A percentile compares a stretch with the other conserved stretches of the same genome.
Conservation (phyloP, 2,797 vertebrate genomes). For the Hirundo rustica region DNA sequence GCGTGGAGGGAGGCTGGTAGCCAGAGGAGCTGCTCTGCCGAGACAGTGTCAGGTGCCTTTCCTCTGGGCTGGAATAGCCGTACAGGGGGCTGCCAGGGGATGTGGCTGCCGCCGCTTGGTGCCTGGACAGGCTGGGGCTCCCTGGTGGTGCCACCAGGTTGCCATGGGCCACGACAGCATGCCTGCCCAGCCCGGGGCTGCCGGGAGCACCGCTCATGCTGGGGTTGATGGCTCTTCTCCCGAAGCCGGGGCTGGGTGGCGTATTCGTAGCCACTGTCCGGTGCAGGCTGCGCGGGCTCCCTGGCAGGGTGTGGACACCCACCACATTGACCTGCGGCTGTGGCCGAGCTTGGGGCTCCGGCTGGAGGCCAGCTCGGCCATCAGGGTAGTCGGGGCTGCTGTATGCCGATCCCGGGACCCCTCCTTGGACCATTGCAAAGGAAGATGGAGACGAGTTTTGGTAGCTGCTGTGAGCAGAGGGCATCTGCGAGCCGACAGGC, state of each 20-base stretch:
- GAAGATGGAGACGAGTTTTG: conserved; percentile 74
- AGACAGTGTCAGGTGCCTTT: conserved; percentile 86
- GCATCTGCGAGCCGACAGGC: conserved; percentile 75
- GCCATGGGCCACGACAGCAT: conserved; percentile 47
- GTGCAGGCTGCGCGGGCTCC: conserved; percentile 87
- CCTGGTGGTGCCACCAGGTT: conserved; percentile 78
- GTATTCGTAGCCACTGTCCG: conserved; percentile 97
- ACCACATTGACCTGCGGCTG: conserved; percentile 74
- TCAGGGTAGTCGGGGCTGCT: conserved; percentile 73
- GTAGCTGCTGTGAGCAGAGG: conserved; percentile 76
- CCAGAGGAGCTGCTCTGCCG: conserved; percentile 94
- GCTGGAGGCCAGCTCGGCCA: conserved; percentile 10
- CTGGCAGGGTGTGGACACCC: conserved; percentile 71
- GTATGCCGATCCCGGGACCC: conserved; percentile 38
- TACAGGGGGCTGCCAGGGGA: conserved; percentile 86
- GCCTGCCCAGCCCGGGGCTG: conserved; percentile 74
- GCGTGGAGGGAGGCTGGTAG: conserved; percentile 93
- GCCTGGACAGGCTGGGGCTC: conserved; percentile 85
- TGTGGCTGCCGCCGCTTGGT: conserved; percentile 42
- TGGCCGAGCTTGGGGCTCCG: conserved; percentile 52
- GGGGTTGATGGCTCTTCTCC: conserved; percentile 74
- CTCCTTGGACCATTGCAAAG: conserved; percentile 23
- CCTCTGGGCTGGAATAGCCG: conserved; percentile 88
- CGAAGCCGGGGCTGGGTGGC: conserved; percentile 76
- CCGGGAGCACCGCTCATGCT: conserved; percentile 42